Base-by-base conservation (phyloP, 2,888 invertebrate genomes). In the Mesorhabditis spiculigera region DNA sequence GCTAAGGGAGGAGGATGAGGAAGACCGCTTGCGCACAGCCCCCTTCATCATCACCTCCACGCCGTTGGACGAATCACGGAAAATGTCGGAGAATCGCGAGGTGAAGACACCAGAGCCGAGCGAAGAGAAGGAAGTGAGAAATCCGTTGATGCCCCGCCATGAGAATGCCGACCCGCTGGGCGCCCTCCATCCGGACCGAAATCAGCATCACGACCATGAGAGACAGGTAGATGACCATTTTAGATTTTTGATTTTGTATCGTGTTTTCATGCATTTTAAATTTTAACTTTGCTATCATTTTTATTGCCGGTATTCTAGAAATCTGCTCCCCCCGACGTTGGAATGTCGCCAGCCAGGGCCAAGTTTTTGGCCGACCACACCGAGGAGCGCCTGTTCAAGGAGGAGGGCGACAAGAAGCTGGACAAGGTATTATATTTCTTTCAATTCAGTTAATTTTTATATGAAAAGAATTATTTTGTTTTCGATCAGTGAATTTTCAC, bases 291-390 rank as follows among this genome's bases (percentile, higher is more conserved):
- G n/a, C n/a, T n/a, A 28, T 63, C 2, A 28, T 28, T 8, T 63
- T 8, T 63, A 44, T 64, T 8, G 68, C 68, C 63, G 28, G 1
- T 28, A 28, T 28, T 8, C n/a, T n/a, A 50, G 58, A 50, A n/a
- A 50, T 50, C 58, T 13, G 58, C 58, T 50, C 58, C 58, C 10
- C 58, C 68, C 45, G 65, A 72, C 64, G 68, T 73, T 8, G 76
- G 72, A 64, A 77, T 83, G 76, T 81, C 81, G 62, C 82, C 84
- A 4, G 79, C 81, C 28, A 72, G 84, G 58, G 80, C 82, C 16
- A 78, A 81, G 62, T 84, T 84, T 70, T 72, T 84, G 43, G 77
- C 77, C 4, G 82, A 84, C 41, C 82, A 82, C 68, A 50, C 10
- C 8, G 58, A 50, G n/a, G 58, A 50, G 8, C n/a, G 44, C 45